Conservation (phyloP, 2,888 invertebrate species). For the Meghimatium bilineatum region DNA sequence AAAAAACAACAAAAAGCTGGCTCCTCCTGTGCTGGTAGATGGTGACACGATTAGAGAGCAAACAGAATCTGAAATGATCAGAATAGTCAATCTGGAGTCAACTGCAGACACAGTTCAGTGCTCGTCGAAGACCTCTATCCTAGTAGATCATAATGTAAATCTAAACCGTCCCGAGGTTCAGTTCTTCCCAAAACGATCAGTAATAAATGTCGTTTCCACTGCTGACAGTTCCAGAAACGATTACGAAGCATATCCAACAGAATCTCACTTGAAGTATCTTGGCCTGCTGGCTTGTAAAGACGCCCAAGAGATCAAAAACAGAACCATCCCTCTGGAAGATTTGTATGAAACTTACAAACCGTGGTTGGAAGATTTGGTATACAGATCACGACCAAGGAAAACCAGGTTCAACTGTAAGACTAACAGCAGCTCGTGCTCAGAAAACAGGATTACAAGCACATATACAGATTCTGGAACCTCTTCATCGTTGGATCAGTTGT, state of each 20-base stretch:
- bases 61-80: background rate
- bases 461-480: background rate
- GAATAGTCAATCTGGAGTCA: background rate
- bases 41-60: background rate
- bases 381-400: background rate
- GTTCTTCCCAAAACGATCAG: background rate
- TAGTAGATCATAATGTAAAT: background rate
- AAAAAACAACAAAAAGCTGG: background rate
- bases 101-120: background rate
- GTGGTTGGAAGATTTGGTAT: constrained; percentile 30
- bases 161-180: background rate
- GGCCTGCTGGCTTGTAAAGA: constrained; percentile 42
- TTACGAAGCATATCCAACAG: constrained; percentile 33
- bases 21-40: background rate
- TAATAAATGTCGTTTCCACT: no score
- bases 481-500: no score
- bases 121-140: background rate
- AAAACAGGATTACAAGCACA: no score
- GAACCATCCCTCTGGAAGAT: background rate
- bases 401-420: background rate
- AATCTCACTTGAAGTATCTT: constrained; percentile 34
- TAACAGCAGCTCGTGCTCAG: background rate
- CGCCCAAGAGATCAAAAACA: constrained; percentile 14
- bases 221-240: constrained; percentile 6
- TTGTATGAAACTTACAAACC: constrained; percentile 16